Evolutionary conservation across 2,888 invertebrate genomes (phyloP).

Genomic region (Drosophila setosimentum): DNA sequence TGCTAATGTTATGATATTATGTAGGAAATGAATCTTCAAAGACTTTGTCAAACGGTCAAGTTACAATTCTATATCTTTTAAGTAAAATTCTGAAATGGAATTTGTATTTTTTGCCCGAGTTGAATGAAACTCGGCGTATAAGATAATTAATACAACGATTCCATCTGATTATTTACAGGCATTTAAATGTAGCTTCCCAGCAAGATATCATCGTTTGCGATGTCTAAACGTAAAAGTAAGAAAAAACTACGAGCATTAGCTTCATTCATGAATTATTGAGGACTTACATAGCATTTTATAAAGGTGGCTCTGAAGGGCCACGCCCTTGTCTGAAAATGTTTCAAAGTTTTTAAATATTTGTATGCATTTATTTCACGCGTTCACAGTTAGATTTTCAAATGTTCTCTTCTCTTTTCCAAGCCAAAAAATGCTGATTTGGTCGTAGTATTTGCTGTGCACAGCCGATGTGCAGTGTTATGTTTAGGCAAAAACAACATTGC

Average conservation of each 20-base stretch:
- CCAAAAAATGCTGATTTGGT: conserved; percentile 22
- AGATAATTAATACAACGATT: not conserved
- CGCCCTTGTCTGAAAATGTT: not conserved
- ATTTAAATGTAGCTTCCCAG: too few species aligned
- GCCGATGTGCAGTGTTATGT: conserved; percentile 47
- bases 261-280: not conserved
- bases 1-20: not conserved
- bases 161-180: not conserved
- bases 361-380: not conserved
- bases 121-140: not conserved
- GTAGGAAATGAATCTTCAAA: not conserved
- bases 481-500: conserved; percentile 36
- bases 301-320: not conserved
- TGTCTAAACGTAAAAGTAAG: too few species aligned
- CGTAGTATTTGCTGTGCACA: conserved; percentile 24
- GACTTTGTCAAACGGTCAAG: not conserved
- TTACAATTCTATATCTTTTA: too few species aligned
- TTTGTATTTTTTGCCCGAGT: not conserved
- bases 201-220: too few species aligned
- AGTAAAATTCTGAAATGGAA: not conserved
- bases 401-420: not conserved
- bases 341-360: conserved; percentile 2
- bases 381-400: not conserved
- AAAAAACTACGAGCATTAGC: not conserved
- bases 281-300: not conserved